phyloP scores from a whole-genome alignment of 2,888 invertebrate species.

The Leistus spinibarbis region DNA sequence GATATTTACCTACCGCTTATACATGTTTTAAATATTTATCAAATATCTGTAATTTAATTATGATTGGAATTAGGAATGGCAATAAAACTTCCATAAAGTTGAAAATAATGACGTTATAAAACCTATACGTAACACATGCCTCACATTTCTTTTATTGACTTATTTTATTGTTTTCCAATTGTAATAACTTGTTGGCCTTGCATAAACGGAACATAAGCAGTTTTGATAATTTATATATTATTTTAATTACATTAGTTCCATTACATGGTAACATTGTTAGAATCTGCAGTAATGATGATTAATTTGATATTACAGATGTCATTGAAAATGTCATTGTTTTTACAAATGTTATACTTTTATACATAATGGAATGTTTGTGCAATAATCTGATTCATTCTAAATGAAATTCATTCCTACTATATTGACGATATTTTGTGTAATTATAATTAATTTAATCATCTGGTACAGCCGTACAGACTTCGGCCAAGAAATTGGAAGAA shows the following conservation, averaged over 20 bases:
- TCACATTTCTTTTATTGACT: background rate
- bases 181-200: constrained; percentile 30
- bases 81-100: background rate
- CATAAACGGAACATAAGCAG: constrained; percentile 11
- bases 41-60: background rate
- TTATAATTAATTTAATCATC: too few species aligned
- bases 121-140: background rate
- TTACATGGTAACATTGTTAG: background rate
- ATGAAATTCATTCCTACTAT: background rate
- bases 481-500: too few species aligned
- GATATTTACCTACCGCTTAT: background rate
- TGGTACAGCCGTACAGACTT: too few species aligned
- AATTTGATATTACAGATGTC: background rate
- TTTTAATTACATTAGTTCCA: background rate
- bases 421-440: background rate
- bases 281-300: background rate
- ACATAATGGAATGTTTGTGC: background rate
- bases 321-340: too few species aligned
- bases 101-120: background rate
- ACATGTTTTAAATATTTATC: background rate
- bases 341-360: background rate
- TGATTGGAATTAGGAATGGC: background rate
- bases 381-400: background rate
- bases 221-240: background rate
- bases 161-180: constrained; percentile 3